phyloP scores from a whole-genome alignment of 2,797 vertebrate species.

The Pipistrellus pygmaeus region DNA sequence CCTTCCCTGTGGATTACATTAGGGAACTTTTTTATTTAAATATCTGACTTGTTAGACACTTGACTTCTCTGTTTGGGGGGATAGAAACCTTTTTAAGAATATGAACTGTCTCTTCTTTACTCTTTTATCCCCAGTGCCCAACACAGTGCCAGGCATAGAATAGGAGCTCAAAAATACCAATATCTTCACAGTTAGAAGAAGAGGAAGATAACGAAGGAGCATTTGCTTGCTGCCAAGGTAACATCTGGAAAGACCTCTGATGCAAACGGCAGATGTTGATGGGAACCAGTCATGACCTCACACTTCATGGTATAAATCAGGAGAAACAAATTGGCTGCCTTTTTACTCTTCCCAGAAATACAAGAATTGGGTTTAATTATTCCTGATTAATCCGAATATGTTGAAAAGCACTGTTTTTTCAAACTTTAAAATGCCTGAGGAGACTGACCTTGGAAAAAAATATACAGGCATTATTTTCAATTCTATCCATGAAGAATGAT shows the following conservation, averaged over 20 bases:
- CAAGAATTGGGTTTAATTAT: constrained; percentile 73
- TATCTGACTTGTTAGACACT: not conserved
- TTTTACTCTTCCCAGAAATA: constrained; percentile 79
- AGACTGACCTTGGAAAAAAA: constrained; percentile 44
- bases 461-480: constrained; percentile 12
- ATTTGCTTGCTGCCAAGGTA: not conserved
- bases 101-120: not conserved
- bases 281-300: constrained; percentile 27
- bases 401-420: constrained; percentile 73
- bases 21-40: not conserved
- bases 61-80: not conserved
- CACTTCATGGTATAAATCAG: constrained; percentile 62
- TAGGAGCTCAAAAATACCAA: not conserved
- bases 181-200: not conserved
- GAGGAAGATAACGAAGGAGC: constrained; percentile 50
- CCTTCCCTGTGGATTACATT: not conserved
- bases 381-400: constrained; percentile 79
- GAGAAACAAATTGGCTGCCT: constrained; percentile 66
- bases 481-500: constrained; percentile 51
- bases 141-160: not conserved
- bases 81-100: not conserved
- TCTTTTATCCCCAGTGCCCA: not conserved
- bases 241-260: constrained; percentile 57
- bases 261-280: not conserved
- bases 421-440: constrained; percentile 74